Evolutionary conservation across 2,797 vertebrate genomes (phyloP).

Genomic region (Fringilla coelebs): DNA sequence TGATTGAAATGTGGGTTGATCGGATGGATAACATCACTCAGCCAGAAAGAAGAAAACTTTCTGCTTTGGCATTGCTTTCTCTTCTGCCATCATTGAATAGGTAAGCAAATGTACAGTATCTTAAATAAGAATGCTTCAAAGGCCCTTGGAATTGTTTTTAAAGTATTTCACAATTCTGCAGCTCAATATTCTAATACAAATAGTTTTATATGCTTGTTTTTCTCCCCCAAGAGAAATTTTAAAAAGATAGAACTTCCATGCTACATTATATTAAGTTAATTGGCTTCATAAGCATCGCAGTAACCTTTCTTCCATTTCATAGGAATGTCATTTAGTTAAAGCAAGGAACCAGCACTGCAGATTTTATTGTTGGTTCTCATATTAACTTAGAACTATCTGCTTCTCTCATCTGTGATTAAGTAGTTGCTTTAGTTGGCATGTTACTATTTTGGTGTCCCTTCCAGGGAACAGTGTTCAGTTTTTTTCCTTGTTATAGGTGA

Average conservation of each 20-base stretch:
- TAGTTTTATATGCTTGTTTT: not conserved
- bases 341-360: not conserved
- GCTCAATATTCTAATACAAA: not conserved
- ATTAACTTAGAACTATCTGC: not conserved
- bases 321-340: not conserved
- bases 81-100: conserved; percentile 91
- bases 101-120: conserved; percentile 67
- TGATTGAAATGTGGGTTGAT: conserved; percentile 99
- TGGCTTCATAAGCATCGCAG: not conserved
- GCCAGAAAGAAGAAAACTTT: conserved; percentile 96
- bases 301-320: not conserved
- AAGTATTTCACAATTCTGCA: not conserved
- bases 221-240: not conserved
- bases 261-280: not conserved
- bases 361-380: not conserved
- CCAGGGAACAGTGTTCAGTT: not conserved
- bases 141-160: not conserved
- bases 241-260: not conserved
- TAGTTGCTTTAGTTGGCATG: not conserved
- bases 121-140: not conserved
- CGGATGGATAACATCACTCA: conserved; percentile 99
- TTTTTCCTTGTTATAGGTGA: not conserved
- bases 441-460: not conserved
- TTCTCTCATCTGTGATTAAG: not conserved
- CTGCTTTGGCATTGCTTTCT: conserved; percentile 91